Percentiles rank a stretch among this genome's conserved stretches.
Evolutionary conservation across 2,113 vertebrate genomes (phyloP).

Genomic region (Aptenodytes forsteri): DNA sequence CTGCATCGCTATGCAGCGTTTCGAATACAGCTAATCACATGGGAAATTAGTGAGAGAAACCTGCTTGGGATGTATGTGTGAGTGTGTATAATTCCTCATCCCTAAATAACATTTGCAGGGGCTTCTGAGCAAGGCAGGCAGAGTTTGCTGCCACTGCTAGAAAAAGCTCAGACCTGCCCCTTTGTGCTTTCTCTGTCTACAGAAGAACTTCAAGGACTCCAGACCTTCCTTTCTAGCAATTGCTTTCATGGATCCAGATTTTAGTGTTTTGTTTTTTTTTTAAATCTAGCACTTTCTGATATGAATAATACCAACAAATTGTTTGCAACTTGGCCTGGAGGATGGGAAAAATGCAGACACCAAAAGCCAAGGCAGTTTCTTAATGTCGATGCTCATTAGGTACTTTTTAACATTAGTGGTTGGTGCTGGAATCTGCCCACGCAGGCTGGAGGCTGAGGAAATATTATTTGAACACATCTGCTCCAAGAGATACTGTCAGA

Average conservation of each 20-base stretch:
- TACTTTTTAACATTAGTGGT: background rate
- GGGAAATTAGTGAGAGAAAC: background rate
- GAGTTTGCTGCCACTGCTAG: background rate
- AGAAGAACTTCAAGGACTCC: background rate
- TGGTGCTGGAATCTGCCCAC: conserved; percentile 57
- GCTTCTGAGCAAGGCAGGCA: background rate
- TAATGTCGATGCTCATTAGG: background rate
- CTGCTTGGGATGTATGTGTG: background rate
- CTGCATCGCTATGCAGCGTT: accelerated
- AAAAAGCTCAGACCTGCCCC: background rate
- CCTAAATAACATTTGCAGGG: background rate
- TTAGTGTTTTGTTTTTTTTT: background rate
- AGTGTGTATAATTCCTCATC: background rate
- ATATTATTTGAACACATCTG: conserved; percentile 9
- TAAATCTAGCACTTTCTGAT: conserved; percentile 21
- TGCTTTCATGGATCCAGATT: background rate
- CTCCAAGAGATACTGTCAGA: conserved; percentile 37
- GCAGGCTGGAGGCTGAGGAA: conserved; percentile 48
- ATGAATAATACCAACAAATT: conserved; percentile 21
- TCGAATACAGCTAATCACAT: background rate
- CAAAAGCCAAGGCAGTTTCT: conserved; percentile 26
- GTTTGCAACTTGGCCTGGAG: conserved; percentile 5
- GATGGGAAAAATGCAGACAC: conserved; percentile 1
- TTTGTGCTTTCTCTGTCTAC: background rate
- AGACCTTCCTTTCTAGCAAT: conserved; percentile 31